These are phyloP conservation scores for Cryptus armator DNA, from an alignment of 2,888 invertebrate species.

Conservation along the genomic window DNA sequence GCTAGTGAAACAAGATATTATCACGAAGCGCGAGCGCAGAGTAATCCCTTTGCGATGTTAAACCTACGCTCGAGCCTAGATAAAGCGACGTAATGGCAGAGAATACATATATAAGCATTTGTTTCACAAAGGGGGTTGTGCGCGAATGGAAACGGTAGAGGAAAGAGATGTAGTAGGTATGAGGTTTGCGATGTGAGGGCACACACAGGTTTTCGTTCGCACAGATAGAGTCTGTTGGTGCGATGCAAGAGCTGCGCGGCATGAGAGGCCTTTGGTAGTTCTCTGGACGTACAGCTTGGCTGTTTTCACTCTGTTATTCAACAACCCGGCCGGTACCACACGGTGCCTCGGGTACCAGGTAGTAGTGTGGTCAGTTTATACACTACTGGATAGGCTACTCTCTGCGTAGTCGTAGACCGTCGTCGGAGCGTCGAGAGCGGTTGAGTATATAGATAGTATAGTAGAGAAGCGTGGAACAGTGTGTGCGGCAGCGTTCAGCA, in stretches of 20 bases:
- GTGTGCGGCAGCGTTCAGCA: conserved; percentile 33
- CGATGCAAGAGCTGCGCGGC: conserved; percentile 33
- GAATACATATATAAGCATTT: conserved; percentile 53
- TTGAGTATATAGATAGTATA: conserved; percentile 14
- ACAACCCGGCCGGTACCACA: conserved; percentile 78
- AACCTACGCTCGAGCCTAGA: conserved; percentile 53
- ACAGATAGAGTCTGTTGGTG: conserved; percentile 58
- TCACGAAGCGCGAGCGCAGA: conserved; percentile 12
- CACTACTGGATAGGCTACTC: conserved; percentile 75
- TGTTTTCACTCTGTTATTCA: conserved; percentile 83
- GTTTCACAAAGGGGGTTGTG: conserved; percentile 47
- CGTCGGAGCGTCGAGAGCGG: conserved; percentile 46
- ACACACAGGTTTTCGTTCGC: conserved; percentile 56
- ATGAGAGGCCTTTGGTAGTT: conserved; percentile 78
- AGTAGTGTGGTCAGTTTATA: conserved; percentile 81
- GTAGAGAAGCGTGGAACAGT: conserved; percentile 57
- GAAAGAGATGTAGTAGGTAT: conserved; percentile 50
- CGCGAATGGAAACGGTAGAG: conserved; percentile 14
- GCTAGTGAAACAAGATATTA: not conserved
- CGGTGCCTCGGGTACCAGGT: conserved; percentile 57
- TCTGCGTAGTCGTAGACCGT: conserved; percentile 46
- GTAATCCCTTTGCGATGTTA: conserved; percentile 65
- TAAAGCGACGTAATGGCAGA: conserved; percentile 65
- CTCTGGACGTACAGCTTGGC: conserved; percentile 75
- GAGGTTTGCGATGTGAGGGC: conserved; percentile 61